phyloP scores from a whole-genome alignment of 2,113 vertebrate genomes.

The Heteronetta atricapilla region DNA sequence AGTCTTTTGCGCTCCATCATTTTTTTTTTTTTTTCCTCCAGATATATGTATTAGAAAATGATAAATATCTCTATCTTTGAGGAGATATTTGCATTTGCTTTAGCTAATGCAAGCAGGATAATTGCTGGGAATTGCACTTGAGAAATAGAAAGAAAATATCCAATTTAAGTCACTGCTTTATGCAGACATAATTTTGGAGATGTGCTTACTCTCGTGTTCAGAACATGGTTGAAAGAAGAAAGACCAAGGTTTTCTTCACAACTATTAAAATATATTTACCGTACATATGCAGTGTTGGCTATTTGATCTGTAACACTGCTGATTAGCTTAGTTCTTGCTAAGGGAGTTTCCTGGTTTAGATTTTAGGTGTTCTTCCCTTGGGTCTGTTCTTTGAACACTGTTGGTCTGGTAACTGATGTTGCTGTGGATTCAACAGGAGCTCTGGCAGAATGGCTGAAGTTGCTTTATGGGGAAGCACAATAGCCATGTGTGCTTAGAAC shows the following conservation, averaged over 20 bases:
- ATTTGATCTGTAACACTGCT: not conserved
- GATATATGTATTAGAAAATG: not conserved
- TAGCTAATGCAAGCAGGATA: not conserved
- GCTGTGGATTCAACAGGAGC: not conserved
- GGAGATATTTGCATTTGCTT: not conserved
- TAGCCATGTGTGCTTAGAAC: not conserved
- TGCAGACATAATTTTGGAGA: not conserved
- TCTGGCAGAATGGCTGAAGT: not conserved
- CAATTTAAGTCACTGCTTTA: not conserved
- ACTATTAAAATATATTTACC: not conserved
- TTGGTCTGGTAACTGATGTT: not conserved
- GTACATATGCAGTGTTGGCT: fast-evolving
- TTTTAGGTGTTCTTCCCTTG: not conserved
- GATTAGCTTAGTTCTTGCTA: not conserved
- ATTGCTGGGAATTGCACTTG: not conserved
- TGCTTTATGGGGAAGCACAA: not conserved
- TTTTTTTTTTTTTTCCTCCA: not conserved
- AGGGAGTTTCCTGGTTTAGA: not conserved
- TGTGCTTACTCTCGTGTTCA: fast-evolving
- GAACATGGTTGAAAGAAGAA: not conserved
- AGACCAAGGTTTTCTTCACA: not conserved
- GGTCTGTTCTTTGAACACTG: not conserved
- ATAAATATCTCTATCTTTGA: not conserved
- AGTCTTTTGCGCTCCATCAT: not conserved
- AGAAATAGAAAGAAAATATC: not conserved